phyloP scores from a whole-genome alignment of 2,113 vertebrate species.

The Progne subis region DNA sequence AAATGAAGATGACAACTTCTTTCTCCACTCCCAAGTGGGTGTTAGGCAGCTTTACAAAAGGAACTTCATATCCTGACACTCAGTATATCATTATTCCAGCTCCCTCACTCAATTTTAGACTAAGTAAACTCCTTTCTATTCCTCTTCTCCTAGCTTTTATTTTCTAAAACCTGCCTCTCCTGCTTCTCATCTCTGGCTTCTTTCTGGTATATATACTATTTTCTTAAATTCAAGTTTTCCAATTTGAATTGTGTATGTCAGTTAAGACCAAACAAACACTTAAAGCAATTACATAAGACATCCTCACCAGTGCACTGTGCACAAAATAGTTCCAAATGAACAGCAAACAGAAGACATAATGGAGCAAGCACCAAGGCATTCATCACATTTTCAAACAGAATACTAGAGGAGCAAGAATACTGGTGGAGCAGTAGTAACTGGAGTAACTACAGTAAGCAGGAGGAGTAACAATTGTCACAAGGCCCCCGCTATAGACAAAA shows the following conservation, averaged over 20 bases:
- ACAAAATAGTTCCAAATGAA: conserved; percentile 25
- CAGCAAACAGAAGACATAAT: background rate
- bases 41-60: background rate
- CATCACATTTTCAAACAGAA: background rate
- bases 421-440: background rate
- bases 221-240: background rate
- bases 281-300: conserved; percentile 14
- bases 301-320: background rate
- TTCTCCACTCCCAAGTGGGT: background rate
- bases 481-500: background rate
- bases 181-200: background rate
- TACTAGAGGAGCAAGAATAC: background rate
- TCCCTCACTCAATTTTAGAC: background rate
- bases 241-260: background rate
- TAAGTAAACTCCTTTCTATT: background rate
- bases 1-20: background rate
- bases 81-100: background rate
- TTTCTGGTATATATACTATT: background rate
- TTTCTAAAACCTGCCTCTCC: background rate
- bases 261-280: background rate
- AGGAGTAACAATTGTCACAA: background rate
- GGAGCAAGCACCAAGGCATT: background rate
- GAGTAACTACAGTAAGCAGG: too few species aligned
- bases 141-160: background rate
- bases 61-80: background rate